Conservation (phyloP, 2,113 vertebrate species). For the Laterallus jamaicensis region DNA sequence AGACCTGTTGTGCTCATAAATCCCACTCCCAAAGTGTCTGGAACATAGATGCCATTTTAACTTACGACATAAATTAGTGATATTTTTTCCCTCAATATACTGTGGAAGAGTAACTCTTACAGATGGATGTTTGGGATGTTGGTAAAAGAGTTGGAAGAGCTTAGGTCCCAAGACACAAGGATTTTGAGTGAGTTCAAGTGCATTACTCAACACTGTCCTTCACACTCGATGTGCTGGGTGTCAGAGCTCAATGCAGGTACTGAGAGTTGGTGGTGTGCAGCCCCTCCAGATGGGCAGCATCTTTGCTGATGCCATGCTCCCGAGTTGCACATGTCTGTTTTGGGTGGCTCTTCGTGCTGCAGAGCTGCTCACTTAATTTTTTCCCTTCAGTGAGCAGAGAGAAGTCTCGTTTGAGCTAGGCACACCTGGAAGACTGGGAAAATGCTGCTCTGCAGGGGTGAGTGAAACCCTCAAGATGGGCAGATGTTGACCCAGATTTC, state of each 20-base stretch:
- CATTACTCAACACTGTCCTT: not conserved
- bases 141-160: not conserved
- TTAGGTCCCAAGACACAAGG: not conserved
- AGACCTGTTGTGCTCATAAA: not conserved
- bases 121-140: not conserved
- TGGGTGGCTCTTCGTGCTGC: fast-evolving
- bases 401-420: not conserved
- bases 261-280: not conserved
- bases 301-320: not conserved
- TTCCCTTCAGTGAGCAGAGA: not conserved
- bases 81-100: not conserved
- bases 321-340: not conserved
- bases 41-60: not conserved
- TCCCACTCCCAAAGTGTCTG: not conserved
- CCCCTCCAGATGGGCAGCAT: not conserved
- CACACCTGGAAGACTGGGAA: not conserved
- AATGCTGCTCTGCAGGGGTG: not conserved
- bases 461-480: not conserved
- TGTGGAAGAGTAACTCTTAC: not conserved
- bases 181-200: not conserved
- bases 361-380: not conserved
- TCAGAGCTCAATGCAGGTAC: not conserved
- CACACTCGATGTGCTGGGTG: not conserved
- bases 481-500: not conserved
- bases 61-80: not conserved